Evolutionary conservation across 2,113 vertebrate species (phyloP).

Genomic region (Bujurquina vittata): DNA sequence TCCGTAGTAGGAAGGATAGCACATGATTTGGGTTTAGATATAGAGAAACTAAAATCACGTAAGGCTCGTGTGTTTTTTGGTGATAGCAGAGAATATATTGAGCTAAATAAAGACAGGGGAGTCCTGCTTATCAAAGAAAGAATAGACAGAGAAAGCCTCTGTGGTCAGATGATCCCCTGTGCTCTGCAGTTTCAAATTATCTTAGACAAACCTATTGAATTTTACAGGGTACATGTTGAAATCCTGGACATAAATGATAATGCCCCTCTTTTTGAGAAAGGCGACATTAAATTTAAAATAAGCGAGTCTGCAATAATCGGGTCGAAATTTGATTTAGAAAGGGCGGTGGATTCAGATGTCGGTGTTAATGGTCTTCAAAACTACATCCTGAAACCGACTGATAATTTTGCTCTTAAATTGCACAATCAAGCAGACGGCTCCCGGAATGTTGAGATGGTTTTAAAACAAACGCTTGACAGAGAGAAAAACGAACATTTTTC

Average conservation of each 20-base stretch:
- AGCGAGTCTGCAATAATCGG: conserved; percentile 47
- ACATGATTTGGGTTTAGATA: conserved; percentile 37
- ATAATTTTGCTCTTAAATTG: conserved; percentile 68
- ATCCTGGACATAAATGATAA: conserved; percentile 84
- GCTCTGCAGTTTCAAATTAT: conserved; percentile 70
- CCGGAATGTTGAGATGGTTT: conserved; percentile 58
- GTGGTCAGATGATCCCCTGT: conserved; percentile 73
- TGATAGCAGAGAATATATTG: conserved; percentile 56
- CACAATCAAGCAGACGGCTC: conserved; percentile 33
- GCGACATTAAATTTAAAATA: conserved; percentile 71
- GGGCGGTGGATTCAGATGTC: conserved; percentile 77
- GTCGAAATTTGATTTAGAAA: conserved; percentile 68
- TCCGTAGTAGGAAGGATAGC: conserved; percentile 32
- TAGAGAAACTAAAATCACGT: conserved; percentile 46
- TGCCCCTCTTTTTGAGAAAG: conserved; percentile 66
- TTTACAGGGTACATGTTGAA: conserved; percentile 74
- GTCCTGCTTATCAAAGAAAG: conserved; percentile 71
- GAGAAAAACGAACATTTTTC: conserved; percentile 41
- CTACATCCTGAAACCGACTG: conserved; percentile 70
- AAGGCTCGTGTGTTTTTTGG: conserved; percentile 71
- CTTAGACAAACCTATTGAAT: conserved; percentile 78
- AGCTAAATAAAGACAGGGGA: conserved; percentile 39
- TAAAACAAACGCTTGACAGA: conserved; percentile 60
- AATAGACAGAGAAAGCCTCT: conserved; percentile 84
- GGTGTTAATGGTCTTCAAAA: conserved; percentile 75